Base-by-base conservation (phyloP, 2,797 vertebrate genomes). In the Notamacropus eugenii region DNA sequence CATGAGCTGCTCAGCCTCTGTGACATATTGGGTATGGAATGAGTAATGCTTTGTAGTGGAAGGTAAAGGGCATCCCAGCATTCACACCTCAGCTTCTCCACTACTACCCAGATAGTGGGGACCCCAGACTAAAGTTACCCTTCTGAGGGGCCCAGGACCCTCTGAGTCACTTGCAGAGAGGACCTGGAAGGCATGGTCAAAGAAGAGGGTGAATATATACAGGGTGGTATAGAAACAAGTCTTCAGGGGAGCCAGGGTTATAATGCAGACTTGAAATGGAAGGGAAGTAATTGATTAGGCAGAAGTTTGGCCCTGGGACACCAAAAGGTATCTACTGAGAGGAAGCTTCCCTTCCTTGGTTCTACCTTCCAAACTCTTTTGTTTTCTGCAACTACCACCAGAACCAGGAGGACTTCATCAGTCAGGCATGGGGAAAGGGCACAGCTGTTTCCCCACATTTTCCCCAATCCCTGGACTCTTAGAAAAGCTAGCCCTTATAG, bases 271-370 rank as follows among this genome's bases (percentile, higher is more conserved):
- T 34, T 46, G 46, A 59, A 31, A 19, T 10, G 82, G 59, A 22
- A 52, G 27, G 28, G 90, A 22, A 34, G 52, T 54, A 34, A 54
- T 24, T 29, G 40, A 82, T 82, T 82, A 24, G n/a, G 67, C 46
- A 8, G 19, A 24, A 82, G 22, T 46, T 82, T 82, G 74, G 54
- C 95, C 94, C 57, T 96, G 97, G 34, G 94, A 95, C 46, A n/a
- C 50, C n/a, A 0, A 97, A 93, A 93, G 97, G 97, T 97, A 55
- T 34, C 50, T 55, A 10, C 40, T 27, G 0, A 46, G 28, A 55
- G 31, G 90, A 40, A 54, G 50, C 29, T 91, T 55, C 54, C 52
- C 29, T 90, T 54, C 90, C 90, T 54, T 90, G 27, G 27, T 50
- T 55, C 52, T 34, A 40, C 50, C 54, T 40, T 91, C 54, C 31